Conservation (phyloP, 2,888 invertebrate species). For the Calephelis perditalis region DNA sequence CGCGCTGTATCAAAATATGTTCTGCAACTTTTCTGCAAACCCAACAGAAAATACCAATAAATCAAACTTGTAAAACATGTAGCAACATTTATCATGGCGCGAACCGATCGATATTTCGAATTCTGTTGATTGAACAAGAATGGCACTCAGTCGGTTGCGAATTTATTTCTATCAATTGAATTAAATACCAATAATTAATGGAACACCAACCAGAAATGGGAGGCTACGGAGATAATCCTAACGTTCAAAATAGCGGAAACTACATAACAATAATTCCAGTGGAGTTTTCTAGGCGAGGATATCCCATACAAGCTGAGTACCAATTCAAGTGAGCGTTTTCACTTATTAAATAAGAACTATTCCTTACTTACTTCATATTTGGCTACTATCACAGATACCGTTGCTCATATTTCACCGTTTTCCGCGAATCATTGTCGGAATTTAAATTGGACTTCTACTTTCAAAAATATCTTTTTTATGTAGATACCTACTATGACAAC, state of each 20-base stretch:
- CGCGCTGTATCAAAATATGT: too few relatives aligned
- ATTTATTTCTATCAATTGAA: not conserved
- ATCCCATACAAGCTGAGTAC: slow-evolving; percentile 77
- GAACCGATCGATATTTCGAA: slow-evolving; percentile 56
- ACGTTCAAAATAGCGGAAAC: slow-evolving; percentile 71
- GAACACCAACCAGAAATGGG: slow-evolving; percentile 71
- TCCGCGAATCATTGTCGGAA: too few relatives aligned
- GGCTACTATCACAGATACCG: too few relatives aligned
- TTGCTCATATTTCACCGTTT: too few relatives aligned
- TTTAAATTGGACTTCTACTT: too few relatives aligned
- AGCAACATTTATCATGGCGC: slow-evolving; percentile 45
- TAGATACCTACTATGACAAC: too few relatives aligned
- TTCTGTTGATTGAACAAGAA: slow-evolving; percentile 1
- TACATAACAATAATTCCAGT: slow-evolving; percentile 80
- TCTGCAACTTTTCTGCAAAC: too few relatives aligned
- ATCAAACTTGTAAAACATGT: slow-evolving; percentile 12
- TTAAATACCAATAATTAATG: slow-evolving; percentile 42
- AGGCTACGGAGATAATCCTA: slow-evolving; percentile 67
- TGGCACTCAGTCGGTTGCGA: not conserved
- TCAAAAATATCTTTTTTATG: too few relatives aligned
- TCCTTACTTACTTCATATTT: too few relatives aligned
- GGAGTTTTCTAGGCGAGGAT: slow-evolving; percentile 76
- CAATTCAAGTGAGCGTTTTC: slow-evolving; percentile 70
- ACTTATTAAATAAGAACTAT: too few relatives aligned
- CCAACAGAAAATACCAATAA: not conserved